These are phyloP conservation scores for Discoglossus pictus DNA, from an alignment of 2,797 vertebrate species.

Conservation along the genomic window DNA sequence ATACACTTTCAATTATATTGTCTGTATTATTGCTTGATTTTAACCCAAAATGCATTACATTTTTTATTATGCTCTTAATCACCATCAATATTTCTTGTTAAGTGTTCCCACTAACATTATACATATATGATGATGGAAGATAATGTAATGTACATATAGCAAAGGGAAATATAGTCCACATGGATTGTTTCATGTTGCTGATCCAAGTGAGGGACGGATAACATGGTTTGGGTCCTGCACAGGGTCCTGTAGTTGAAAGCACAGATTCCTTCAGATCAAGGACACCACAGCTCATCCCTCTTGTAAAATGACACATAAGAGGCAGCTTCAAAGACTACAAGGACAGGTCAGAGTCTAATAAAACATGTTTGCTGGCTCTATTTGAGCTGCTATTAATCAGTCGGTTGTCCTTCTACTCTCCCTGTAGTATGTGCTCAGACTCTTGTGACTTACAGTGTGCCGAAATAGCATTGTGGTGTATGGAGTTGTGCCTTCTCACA, in stretches of 20 bases:
- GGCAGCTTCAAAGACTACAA: conserved; percentile 8
- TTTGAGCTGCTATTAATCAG: conserved; percentile 12
- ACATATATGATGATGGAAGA: too few relatives aligned
- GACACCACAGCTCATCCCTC: conserved; percentile 3
- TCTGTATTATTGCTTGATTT: too few relatives aligned
- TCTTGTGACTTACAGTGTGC: background rate
- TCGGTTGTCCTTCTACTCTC: background rate
- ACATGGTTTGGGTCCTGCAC: too few relatives aligned
- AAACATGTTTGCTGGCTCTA: background rate
- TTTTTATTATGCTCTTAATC: too few relatives aligned
- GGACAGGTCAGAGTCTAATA: conserved; percentile 17
- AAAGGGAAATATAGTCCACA: too few relatives aligned
- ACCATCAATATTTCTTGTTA: too few relatives aligned
- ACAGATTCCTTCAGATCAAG: conserved; percentile 6
- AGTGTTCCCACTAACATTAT: too few relatives aligned
- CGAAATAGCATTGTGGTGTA: conserved; percentile 14
- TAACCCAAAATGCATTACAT: too few relatives aligned
- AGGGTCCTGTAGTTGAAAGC: background rate
- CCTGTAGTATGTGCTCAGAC: conserved; percentile 6
- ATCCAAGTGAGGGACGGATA: too few relatives aligned
- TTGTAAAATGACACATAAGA: background rate
- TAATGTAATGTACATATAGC: too few relatives aligned
- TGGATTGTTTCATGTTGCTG: too few relatives aligned
- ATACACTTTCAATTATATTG: too few relatives aligned
- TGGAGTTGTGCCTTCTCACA: background rate